These are phyloP conservation scores for Riparia riparia DNA, from an alignment of 2,113 vertebrate genomes.

Conservation along the genomic window DNA sequence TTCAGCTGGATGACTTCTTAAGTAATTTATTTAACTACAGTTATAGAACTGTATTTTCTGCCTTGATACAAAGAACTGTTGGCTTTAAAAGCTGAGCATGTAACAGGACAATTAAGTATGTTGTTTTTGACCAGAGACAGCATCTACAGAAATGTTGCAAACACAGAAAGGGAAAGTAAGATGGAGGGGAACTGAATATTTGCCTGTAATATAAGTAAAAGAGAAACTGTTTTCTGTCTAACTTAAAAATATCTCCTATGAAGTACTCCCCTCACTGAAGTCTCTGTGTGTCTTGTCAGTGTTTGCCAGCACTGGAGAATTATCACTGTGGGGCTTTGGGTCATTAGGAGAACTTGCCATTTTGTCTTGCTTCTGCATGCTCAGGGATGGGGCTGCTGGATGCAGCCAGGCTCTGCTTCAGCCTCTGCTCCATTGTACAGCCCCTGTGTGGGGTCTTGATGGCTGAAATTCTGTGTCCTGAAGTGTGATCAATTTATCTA, in stretches of 20 bases:
- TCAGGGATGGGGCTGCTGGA: accelerated
- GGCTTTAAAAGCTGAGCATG: neutral
- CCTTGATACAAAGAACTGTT: neutral
- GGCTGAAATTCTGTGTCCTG: neutral
- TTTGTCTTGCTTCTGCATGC: accelerated
- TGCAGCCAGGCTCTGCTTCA: accelerated
- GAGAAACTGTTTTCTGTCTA: neutral
- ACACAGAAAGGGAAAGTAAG: neutral
- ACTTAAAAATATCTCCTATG: neutral
- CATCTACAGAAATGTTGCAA: neutral
- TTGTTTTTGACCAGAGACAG: neutral
- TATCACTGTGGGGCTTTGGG: neutral
- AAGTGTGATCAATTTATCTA: neutral
- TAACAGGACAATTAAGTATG: neutral
- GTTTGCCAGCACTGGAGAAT: neutral
- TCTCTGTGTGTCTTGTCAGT: neutral
- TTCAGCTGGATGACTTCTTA: constrained; percentile 4
- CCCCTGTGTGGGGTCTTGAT: too few species aligned
- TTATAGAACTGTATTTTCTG: neutral
- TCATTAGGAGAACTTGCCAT: neutral
- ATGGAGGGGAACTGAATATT: neutral
- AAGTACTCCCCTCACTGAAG: neutral
- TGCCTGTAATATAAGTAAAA: neutral
- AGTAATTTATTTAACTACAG: neutral
- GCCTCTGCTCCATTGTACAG: neutral